phyloP scores from a whole-genome alignment of 2,797 vertebrate species.

The Alauda arvensis region DNA sequence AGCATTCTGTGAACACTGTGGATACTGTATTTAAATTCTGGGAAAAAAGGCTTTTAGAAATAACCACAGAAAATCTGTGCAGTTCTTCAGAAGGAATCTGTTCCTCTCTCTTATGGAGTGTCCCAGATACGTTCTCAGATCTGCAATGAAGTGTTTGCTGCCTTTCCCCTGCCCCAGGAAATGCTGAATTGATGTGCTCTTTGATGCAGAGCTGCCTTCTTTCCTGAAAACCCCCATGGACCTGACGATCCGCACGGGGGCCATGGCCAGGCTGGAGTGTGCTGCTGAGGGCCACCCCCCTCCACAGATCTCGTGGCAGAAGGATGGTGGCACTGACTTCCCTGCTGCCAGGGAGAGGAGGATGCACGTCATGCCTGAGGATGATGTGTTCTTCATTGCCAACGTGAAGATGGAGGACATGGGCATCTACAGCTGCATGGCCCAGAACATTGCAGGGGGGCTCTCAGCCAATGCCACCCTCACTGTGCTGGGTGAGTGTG shows the following conservation, averaged over 20 bases:
- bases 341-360: slow-evolving; percentile 82
- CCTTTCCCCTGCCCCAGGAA: not conserved
- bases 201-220: slow-evolving; percentile 75
- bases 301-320: slow-evolving; percentile 85
- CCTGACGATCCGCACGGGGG: slow-evolving; percentile 78
- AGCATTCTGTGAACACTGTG: not conserved
- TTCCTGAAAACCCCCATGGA: slow-evolving; percentile 85
- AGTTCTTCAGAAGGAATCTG: not conserved
- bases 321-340: slow-evolving; percentile 83
- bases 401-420: slow-evolving; percentile 84
- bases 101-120: not conserved
- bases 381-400: slow-evolving; percentile 83
- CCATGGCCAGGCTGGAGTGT: slow-evolving; percentile 82
- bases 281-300: slow-evolving; percentile 80
- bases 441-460: slow-evolving; percentile 76
- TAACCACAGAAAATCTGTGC: not conserved
- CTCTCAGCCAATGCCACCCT: slow-evolving; percentile 77
- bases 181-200: not conserved
- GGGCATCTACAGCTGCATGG: slow-evolving; percentile 83
- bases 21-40: not conserved
- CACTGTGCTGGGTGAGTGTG: slow-evolving; percentile 70
- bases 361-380: slow-evolving; percentile 85
- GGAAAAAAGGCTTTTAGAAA: not conserved
- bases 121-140: not conserved
- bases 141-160: not conserved